Evolutionary conservation across 2,888 invertebrate species (phyloP), one percentile per base, ranked within the genome.

Genomic region (Hypomecis atomaria): DNA sequence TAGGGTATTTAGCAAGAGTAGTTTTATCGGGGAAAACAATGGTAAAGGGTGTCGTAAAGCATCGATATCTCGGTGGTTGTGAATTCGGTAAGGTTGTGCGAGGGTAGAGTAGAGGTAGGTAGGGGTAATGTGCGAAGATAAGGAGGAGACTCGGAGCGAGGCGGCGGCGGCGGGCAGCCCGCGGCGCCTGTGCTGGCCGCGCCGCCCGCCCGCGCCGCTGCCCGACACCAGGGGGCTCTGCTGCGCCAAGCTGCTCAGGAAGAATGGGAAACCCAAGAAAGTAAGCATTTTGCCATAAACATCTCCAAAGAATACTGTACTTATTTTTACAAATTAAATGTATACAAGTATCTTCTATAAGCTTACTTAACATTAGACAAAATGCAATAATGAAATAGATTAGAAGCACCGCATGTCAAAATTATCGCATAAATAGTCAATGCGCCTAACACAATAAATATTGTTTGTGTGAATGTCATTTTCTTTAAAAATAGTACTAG

Each of bases 261-360:
- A 96, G 92, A 96, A 96, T 89, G 96, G 97, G 74, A 95, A 95
- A 82, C 96, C 96, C 56, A 96, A 96, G 88, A 96, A 96, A 95
- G 96, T 96, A 82, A 93, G 85, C 71, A n/a, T 13, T 37, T 36
- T 13, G 10, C 9, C 13, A 2, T 3, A 23, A 23, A 3, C 23
- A 23, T 23, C 23, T 23, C 3, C 23, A n/a, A n/a, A n/a, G n/a
- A n/a, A n/a, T n/a, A n/a, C n/a, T n/a, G n/a, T n/a, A n/a, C n/a
- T n/a, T n/a, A n/a, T n/a, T n/a, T n/a, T n/a, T n/a, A n/a, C n/a
- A n/a, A n/a, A n/a, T n/a, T n/a, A n/a, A n/a, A n/a, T n/a, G n/a
- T n/a, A n/a, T n/a, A n/a, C n/a, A n/a, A n/a, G n/a, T n/a, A n/a
- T n/a, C n/a, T n/a, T n/a, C n/a, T n/a, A n/a, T n/a, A n/a, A n/a